Conservation (phyloP, 1,140 invertebrate species). For the Gonioctena quinquepunctata region DNA sequence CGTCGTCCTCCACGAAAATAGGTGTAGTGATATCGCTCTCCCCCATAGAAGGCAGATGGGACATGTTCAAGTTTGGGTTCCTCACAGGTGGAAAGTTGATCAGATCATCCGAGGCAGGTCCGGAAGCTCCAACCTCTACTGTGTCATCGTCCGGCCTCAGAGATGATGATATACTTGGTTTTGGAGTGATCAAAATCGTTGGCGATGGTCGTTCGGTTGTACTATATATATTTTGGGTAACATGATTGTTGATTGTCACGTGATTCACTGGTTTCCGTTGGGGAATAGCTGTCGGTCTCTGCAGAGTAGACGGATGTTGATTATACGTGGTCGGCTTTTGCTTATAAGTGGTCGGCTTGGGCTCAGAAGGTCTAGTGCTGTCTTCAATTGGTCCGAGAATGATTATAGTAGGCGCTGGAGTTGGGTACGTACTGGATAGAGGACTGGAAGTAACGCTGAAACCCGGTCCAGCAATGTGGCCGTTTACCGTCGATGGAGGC, state of each 20-base stretch:
- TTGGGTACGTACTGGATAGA: slow-evolving; percentile 45
- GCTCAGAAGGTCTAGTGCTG: slow-evolving; percentile 34
- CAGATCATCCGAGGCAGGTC: slow-evolving; percentile 67
- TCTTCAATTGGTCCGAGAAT: slow-evolving; percentile 63
- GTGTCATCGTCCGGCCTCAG: slow-evolving; percentile 37
- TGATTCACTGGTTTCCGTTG: slow-evolving; percentile 53
- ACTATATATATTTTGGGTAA: slow-evolving; percentile 60
- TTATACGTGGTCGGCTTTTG: slow-evolving; percentile 17
- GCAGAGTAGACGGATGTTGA: slow-evolving; percentile 30
- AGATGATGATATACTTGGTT: slow-evolving; percentile 59
- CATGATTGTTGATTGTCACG: slow-evolving; percentile 63
- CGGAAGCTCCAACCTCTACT: slow-evolving; percentile 30
- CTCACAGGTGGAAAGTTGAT: slow-evolving; percentile 82
- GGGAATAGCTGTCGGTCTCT: slow-evolving; percentile 49
- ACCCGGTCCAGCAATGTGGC: slow-evolving; percentile 33
- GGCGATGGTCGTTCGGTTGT: slow-evolving; percentile 57
- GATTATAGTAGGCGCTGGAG: slow-evolving; percentile 73
- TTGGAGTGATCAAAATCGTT: slow-evolving; percentile 64
- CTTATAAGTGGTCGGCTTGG: not conserved
- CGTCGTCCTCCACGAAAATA: slow-evolving; percentile 72
- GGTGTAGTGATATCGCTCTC: slow-evolving; percentile 68
- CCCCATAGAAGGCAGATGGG: slow-evolving; percentile 60
- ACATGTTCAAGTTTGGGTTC: slow-evolving; percentile 77
- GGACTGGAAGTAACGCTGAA: slow-evolving; percentile 39
- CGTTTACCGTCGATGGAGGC: slow-evolving; percentile 34